Conservation (phyloP, 2,888 invertebrate genomes). For the Trichopoda pennipes region DNA sequence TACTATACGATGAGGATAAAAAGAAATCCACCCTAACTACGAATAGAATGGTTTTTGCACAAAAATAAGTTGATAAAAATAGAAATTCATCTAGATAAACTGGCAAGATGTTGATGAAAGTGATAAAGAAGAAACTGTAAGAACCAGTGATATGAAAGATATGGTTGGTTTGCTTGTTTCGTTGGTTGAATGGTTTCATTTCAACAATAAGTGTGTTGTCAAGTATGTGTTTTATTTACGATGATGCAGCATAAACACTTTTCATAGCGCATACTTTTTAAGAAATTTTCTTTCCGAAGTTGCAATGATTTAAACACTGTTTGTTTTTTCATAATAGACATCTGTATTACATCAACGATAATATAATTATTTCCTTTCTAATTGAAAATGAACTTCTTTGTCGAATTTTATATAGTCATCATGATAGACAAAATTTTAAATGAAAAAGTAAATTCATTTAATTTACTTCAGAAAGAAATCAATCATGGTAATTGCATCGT, state of each 20-base stretch:
- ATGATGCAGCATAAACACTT: constrained; percentile 48
- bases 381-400: no score
- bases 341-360: background rate
- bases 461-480: no score
- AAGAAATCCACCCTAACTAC: background rate
- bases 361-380: no score
- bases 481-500: no score
- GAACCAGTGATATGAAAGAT: background rate
- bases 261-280: background rate
- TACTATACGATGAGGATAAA: background rate
- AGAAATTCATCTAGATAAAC: background rate
- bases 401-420: no score
- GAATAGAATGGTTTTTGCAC: background rate
- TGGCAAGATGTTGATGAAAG: background rate
- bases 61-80: background rate
- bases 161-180: constrained; percentile 9
- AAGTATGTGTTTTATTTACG: constrained; percentile 30
- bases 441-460: no score
- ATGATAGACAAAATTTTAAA: no score
- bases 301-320: constrained; percentile 8
- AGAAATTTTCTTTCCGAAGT: background rate
- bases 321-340: background rate
- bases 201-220: constrained; percentile 44
- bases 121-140: constrained; percentile 5
- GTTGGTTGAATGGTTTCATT: constrained; percentile 30